Conservation (phyloP, 1,140 invertebrate species). For the Neodiprion pinetum region DNA sequence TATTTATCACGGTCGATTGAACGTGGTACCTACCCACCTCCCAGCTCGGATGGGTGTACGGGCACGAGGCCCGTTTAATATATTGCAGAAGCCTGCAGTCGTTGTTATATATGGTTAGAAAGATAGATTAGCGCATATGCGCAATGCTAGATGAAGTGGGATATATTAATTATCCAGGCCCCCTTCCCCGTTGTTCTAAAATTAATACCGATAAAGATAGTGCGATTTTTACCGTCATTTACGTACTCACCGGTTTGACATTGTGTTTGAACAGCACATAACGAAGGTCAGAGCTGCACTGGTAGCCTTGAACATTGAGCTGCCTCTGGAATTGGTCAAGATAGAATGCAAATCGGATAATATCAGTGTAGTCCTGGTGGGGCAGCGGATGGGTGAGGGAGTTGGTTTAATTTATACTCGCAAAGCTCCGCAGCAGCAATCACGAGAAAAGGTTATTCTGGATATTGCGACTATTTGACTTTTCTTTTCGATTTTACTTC, state of each 20-base stretch:
- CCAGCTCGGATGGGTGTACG: conserved; percentile 1
- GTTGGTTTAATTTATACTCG: background rate
- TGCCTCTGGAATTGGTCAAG: conserved; percentile 71
- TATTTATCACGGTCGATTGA: no score
- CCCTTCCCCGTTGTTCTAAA: background rate
- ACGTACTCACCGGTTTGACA: conserved; percentile 78
- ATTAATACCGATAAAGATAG: no score
- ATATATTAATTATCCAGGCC: background rate
- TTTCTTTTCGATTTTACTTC: no score
- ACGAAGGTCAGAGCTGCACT: conserved; percentile 80
- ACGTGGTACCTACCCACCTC: no score
- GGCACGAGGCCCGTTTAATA: no score
- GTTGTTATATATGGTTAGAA: no score
- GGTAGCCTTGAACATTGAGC: conserved; percentile 82
- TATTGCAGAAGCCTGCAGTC: no score
- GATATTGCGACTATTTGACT: no score
- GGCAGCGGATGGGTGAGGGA: background rate
- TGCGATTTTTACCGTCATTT: no score
- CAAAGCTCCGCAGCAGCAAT: conserved; percentile 13
- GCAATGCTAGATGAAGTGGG: background rate
- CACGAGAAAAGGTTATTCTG: background rate
- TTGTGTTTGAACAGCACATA: conserved; percentile 86
- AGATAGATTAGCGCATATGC: background rate
- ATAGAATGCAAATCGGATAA: conserved; percentile 30
- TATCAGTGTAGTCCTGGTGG: background rate